Percentiles rank a stretch among this genome's conserved stretches.
phyloP scores from a whole-genome alignment of 2,797 vertebrate genomes.

The Petrocephalus schoutedeni region DNA sequence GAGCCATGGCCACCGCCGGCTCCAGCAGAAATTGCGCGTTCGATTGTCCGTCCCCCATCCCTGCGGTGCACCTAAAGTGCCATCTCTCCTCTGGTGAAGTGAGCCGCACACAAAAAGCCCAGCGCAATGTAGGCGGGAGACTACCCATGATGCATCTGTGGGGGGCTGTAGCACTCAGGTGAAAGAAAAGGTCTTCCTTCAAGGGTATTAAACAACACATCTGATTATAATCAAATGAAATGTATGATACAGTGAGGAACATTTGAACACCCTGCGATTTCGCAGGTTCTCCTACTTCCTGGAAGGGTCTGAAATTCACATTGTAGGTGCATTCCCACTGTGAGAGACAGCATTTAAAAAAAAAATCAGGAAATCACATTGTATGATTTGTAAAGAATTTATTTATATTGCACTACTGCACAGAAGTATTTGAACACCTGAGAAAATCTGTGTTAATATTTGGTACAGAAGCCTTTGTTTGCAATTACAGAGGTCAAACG shows the following conservation, averaged over 20 bases:
- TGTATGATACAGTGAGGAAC: background rate
- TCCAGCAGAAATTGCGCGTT: slow-evolving; percentile 32
- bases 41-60: slow-evolving; percentile 31
- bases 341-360: too few species aligned
- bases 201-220: background rate
- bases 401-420: too few species aligned
- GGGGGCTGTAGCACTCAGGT: background rate
- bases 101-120: background rate
- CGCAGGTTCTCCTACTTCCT: too few species aligned
- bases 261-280: too few species aligned
- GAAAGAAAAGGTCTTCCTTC: background rate
- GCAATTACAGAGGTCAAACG: too few species aligned
- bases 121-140: background rate
- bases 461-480: too few species aligned
- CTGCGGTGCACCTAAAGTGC: slow-evolving; percentile 38
- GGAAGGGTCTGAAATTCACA: too few species aligned
- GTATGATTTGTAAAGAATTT: too few species aligned
- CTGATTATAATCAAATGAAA: background rate
- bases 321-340: too few species aligned
- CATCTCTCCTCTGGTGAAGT: slow-evolving; percentile 24
- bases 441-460: too few species aligned
- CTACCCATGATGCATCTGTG: background rate
- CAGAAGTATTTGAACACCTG: too few species aligned
- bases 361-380: too few species aligned
- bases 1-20: slow-evolving; percentile 30